Conservation (phyloP, 2,888 invertebrate genomes). For the Rhagonycha lutea region DNA sequence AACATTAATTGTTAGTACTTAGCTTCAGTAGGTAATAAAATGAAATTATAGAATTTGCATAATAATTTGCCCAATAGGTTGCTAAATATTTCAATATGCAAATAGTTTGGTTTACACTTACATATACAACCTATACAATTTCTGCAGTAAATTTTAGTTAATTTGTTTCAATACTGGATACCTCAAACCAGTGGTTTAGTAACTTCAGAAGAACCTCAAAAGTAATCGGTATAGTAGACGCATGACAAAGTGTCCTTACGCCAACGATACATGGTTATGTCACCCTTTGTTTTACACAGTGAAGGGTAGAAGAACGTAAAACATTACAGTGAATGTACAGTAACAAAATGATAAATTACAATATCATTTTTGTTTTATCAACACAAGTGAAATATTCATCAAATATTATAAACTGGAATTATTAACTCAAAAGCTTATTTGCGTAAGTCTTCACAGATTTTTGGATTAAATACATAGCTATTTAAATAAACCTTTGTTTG, state of each 20-base stretch:
- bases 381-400: not conserved
- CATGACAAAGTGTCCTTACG: too few relatives aligned
- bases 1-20: too few relatives aligned
- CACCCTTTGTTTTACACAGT: not conserved
- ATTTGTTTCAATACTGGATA: too few relatives aligned
- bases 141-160: too few relatives aligned
- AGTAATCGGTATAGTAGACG: too few relatives aligned
- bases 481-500: not conserved
- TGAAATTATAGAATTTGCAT: too few relatives aligned
- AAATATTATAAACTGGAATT: not conserved
- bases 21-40: too few relatives aligned
- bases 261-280: not conserved
- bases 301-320: not conserved
- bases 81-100: too few relatives aligned
- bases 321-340: not conserved
- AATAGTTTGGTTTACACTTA: too few relatives aligned
- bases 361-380: not conserved
- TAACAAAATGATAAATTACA: not conserved
- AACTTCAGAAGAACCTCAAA: too few relatives aligned
- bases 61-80: too few relatives aligned
- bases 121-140: not conserved
- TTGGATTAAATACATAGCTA: not conserved
- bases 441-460: not conserved
- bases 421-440: not conserved
- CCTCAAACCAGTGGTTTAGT: too few relatives aligned